These are phyloP conservation scores for Microctenopoma lineatum DNA, from an alignment of 2,797 vertebrate genomes.

Conservation along the genomic window DNA sequence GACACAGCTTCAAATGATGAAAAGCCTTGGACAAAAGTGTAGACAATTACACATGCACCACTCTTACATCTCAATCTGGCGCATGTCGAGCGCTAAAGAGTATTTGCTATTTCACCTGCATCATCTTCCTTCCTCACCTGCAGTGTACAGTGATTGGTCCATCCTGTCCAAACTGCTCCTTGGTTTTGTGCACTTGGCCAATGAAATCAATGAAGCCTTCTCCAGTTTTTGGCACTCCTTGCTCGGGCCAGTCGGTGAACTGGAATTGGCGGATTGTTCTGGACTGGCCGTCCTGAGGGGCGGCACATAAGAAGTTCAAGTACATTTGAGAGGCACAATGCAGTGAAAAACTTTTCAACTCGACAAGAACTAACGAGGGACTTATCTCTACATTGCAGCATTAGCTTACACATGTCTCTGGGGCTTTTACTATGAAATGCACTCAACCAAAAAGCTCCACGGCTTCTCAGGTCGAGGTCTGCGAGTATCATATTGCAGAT, in stretches of 20 bases:
- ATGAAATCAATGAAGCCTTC: conserved; percentile 98
- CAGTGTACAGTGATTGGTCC: conserved; percentile 97
- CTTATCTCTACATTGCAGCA: conserved; percentile 1
- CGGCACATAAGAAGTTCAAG: conserved; percentile 16
- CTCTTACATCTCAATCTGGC: neutral
- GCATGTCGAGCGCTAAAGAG: neutral
- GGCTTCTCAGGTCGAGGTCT: conserved; percentile 3
- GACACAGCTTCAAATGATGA: neutral
- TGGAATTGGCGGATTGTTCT: conserved; percentile 98
- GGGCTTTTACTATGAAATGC: neutral
- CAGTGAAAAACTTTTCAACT: neutral
- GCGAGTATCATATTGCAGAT: conserved; percentile 3
- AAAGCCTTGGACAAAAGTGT: neutral
- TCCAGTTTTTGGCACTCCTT: conserved; percentile 96
- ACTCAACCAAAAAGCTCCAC: conserved; percentile 4
- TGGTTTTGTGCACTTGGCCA: conserved; percentile 97
- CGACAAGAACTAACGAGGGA: neutral
- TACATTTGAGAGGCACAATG: conserved; percentile 1
- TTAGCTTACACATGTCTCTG: conserved; percentile 3
- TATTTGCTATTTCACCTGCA: too few species aligned
- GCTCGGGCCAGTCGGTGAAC: conserved; percentile 98
- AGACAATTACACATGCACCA: neutral
- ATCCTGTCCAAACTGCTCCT: conserved; percentile 97
- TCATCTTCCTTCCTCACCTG: conserved; percentile 81
- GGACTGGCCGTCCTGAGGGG: conserved; percentile 91